phyloP scores from a whole-genome alignment of 1,140 invertebrate species.

The Condylostylus longicornis region DNA sequence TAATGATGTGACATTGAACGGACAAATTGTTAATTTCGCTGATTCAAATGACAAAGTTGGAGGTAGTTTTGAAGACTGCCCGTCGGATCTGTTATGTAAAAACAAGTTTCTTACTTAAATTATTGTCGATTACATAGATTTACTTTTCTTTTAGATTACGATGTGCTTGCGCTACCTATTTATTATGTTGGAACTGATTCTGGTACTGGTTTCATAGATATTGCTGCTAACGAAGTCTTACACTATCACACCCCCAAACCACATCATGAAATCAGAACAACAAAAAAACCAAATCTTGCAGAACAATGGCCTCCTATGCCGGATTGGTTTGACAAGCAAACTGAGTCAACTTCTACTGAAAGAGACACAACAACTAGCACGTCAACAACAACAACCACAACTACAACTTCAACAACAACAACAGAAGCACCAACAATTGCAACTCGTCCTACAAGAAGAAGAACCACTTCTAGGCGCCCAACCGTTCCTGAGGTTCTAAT shows the following conservation, averaged over 20 bases:
- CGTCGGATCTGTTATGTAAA: conserved; percentile 23
- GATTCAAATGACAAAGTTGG: conserved; percentile 45
- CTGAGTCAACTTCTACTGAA: no score
- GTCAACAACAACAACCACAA: conserved; percentile 7
- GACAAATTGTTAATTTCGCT: conserved; percentile 70
- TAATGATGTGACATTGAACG: conserved; percentile 72
- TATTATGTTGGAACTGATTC: conserved; percentile 18
- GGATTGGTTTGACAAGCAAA: not conserved
- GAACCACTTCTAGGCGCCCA: conserved; percentile 3
- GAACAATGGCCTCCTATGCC: no score
- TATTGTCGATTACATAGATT: not conserved
- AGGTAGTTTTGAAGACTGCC: conserved; percentile 53
- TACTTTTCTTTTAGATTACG: conserved; percentile 15
- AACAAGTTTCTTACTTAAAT: not conserved
- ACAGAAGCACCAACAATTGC: conserved; percentile 3
- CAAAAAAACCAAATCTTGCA: not conserved
- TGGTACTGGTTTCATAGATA: not conserved
- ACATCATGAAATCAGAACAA: conserved; percentile 1
- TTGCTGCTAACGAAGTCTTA: not conserved
- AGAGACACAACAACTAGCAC: not conserved
- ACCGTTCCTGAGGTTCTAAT: no score
- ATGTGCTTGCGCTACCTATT: conserved; percentile 12
- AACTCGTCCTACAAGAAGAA: conserved; percentile 4
- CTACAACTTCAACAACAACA: conserved; percentile 9
- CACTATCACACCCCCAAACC: conserved; percentile 7